A percentile compares a stretch with the other conserved stretches of the same genome.
Conservation (phyloP, 1,140 invertebrate genomes). For the Mesaphorura yosii region DNA sequence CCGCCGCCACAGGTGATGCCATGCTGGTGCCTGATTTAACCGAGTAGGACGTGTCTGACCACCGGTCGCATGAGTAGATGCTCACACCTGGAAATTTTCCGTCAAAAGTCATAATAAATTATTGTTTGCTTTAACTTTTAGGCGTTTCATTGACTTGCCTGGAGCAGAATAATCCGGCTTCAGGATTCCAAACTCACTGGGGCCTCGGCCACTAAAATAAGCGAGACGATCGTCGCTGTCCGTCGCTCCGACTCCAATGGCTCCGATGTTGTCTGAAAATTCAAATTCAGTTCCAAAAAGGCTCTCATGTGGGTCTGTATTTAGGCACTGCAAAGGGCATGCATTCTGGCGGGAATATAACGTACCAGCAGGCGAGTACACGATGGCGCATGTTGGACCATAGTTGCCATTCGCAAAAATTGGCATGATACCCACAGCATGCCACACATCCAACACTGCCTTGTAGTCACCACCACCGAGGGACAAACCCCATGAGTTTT, state of each 20-base stretch:
- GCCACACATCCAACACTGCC: not conserved
- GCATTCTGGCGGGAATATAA: no score
- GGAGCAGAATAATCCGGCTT: conserved; percentile 16
- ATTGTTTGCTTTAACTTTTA: no score
- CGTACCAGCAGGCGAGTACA: conserved; percentile 1
- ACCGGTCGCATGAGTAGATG: conserved; percentile 1
- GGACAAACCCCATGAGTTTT: not conserved
- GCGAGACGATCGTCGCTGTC: not conserved
- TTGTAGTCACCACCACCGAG: not conserved
- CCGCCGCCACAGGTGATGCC: conserved; percentile 10
- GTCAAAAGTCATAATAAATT: no score
- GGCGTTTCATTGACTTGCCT: no score
- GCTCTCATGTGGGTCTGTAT: no score
- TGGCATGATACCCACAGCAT: not conserved
- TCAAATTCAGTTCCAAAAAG: no score
- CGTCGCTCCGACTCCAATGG: conserved; percentile 9
- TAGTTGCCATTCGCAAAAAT: conserved; percentile 4
- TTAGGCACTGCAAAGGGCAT: no score
- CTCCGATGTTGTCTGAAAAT: not conserved
- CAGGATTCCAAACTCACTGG: not conserved
- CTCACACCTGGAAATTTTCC: no score
- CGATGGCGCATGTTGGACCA: not conserved
- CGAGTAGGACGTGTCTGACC: not conserved
- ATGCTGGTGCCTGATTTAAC: conserved; percentile 2
- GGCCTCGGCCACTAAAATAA: not conserved